A percentile compares a stretch with the other conserved stretches of the same genome.
Evolutionary conservation across 2,888 invertebrate species (phyloP).

Genomic region (Microplitis manilae): DNA sequence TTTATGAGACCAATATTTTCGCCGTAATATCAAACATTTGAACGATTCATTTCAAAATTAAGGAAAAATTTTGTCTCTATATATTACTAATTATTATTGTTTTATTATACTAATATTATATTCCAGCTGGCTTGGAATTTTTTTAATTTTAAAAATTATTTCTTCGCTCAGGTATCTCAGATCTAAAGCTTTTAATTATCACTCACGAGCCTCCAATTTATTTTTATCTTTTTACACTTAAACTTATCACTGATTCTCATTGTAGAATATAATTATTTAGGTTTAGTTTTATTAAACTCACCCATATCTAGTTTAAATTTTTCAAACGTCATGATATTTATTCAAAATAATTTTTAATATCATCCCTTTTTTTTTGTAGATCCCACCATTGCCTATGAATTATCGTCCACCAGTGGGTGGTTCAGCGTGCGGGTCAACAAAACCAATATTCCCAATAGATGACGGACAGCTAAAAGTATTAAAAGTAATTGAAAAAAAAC

Average conservation of each 20-base stretch:
- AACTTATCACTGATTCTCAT: background rate
- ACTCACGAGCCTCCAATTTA: background rate
- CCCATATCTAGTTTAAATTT: background rate
- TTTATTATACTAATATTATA: conserved; percentile 40
- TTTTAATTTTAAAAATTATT: conserved; percentile 64
- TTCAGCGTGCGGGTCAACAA: conserved; percentile 53
- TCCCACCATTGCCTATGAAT: conserved; percentile 68
- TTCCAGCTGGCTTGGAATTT: conserved; percentile 69
- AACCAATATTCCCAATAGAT: conserved; percentile 53
- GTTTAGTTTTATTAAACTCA: background rate
- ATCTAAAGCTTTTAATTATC: conserved; percentile 7
- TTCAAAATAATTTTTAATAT: background rate
- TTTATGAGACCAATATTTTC: background rate
- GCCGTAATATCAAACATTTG: too few relatives aligned
- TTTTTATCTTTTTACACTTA: conserved; percentile 8
- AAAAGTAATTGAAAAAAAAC: conserved; percentile 72
- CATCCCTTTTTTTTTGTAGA: conserved; percentile 56
- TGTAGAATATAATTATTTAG: background rate
- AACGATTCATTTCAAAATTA: too few relatives aligned
- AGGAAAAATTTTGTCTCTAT: too few relatives aligned
- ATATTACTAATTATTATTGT: conserved; percentile 33
- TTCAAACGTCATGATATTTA: conserved; percentile 19
- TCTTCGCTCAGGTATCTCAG: conserved; percentile 63
- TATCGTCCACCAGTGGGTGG: conserved; percentile 56
- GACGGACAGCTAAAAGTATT: conserved; percentile 68